Conservation (phyloP, 2,113 vertebrate genomes). For the Macroglossus sobrinus region DNA sequence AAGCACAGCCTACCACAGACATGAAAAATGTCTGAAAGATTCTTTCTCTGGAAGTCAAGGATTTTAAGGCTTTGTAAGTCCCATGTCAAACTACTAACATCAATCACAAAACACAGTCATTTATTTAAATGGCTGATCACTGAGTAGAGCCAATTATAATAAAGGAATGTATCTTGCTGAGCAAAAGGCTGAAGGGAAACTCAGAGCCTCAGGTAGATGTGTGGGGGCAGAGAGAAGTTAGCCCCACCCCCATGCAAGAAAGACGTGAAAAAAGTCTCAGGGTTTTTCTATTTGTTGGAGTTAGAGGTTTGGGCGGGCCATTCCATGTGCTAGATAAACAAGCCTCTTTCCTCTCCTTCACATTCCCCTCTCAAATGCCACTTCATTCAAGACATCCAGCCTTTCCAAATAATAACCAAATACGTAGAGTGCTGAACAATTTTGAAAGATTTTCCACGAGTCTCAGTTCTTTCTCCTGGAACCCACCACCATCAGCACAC, state of each 20-base stretch:
- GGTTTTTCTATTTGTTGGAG: neutral
- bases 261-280: neutral
- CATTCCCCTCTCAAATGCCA: neutral
- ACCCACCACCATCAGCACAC: neutral
- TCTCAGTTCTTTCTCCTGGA: neutral
- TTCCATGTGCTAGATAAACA: neutral
- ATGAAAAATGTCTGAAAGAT: neutral
- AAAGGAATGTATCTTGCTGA: neutral
- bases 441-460: neutral
- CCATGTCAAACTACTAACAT: neutral
- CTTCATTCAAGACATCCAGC: neutral
- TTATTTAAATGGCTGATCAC: neutral
- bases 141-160: neutral
- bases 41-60: neutral
- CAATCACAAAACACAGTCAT: neutral
- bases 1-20: neutral
- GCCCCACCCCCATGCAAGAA: neutral
- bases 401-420: neutral
- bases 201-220: neutral
- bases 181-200: neutral
- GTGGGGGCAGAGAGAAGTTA: neutral
- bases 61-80: neutral
- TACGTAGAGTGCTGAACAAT: neutral
- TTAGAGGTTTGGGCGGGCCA: neutral
- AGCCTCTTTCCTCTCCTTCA: neutral